Base-by-base conservation (phyloP, 2,797 vertebrate genomes). In the Neopelma chrysocephalum region DNA sequence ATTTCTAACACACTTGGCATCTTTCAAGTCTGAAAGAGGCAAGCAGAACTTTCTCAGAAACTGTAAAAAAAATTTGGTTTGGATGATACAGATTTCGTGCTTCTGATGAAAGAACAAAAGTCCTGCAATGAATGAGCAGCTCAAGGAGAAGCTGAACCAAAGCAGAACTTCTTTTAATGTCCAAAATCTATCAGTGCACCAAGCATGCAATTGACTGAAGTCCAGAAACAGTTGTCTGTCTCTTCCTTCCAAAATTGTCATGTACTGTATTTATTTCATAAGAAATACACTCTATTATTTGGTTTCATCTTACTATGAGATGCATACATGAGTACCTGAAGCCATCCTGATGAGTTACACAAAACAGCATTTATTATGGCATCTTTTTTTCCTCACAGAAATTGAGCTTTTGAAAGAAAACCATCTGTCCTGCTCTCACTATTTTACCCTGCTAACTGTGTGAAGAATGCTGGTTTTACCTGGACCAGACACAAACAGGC, bases 21-120 rank as follows among this genome's bases (percentile, higher is more conserved):
- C 80, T 82, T 94, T 84, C 60, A 84, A n/a, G 73, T 60, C 58
- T 94, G 79, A 43, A 82, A 19, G 23, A 94, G 51, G 62, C 40
- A 91, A 83, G 40, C 31, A 65, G 50, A 89, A 25, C 43, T 93
- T 96, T 66, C 71, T 73, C 64, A 62, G 69, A 38, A 96, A 82
- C 17, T 65, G 50, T 81, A 48, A 92, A 77, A 90, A 81, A 89
- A 66, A 54, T 12, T 75, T 90, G 70, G 34, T 79, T 93, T 88
- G 56, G 50, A 86, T 86, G 54, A 87, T 54, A 86, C 7, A 51
- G 56, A 79, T 90, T 43, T 91, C 32, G 38, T 26, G 29, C 32
- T 91, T 94, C 66, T 65, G 58, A 84, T 27, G 70, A 95, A 83
- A 89, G 62, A 72, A 88, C 62, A 93, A 70, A 86, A 88, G 96